Evolutionary conservation across 2,113 vertebrate genomes (phyloP).

Genomic region (Microcebus ravelobensis): DNA sequence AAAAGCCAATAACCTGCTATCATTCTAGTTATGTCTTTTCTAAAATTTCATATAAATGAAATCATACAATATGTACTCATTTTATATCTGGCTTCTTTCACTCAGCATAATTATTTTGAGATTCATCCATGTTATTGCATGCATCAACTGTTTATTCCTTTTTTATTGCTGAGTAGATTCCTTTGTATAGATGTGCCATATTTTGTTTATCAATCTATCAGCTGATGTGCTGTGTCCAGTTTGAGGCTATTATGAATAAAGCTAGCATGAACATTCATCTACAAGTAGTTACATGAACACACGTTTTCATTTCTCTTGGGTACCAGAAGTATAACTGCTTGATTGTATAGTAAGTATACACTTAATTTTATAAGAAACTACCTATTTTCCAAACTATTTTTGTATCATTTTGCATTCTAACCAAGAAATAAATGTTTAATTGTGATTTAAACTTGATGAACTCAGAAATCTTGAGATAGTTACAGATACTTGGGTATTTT

Average conservation of each 20-base stretch:
- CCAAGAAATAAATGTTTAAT: slow-evolving; percentile 14
- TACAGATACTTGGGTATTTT: neutral
- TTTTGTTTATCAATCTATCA: slow-evolving; percentile 7
- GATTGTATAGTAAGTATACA: neutral
- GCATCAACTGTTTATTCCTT: neutral
- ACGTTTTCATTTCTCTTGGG: neutral
- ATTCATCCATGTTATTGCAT: neutral
- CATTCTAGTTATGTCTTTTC: neutral
- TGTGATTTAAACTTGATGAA: slow-evolving; percentile 32
- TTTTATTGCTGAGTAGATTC: slow-evolving; percentile 4
- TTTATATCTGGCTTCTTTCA: slow-evolving; percentile 45
- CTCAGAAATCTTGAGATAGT: neutral
- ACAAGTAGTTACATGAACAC: neutral
- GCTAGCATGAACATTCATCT: neutral
- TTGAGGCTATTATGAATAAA: neutral
- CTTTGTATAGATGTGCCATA: neutral
- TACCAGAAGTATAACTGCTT: neutral
- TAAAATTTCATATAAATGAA: slow-evolving; percentile 41
- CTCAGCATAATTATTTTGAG: slow-evolving; percentile 39
- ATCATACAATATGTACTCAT: neutral
- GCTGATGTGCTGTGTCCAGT: neutral
- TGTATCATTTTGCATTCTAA: neutral
- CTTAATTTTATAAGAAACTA: slow-evolving; percentile 38
- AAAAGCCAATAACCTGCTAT: neutral
- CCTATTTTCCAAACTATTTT: slow-evolving; percentile 15